Conservation (phyloP, 1,140 invertebrate genomes). For the Pseudomyrmex sp. region DNA sequence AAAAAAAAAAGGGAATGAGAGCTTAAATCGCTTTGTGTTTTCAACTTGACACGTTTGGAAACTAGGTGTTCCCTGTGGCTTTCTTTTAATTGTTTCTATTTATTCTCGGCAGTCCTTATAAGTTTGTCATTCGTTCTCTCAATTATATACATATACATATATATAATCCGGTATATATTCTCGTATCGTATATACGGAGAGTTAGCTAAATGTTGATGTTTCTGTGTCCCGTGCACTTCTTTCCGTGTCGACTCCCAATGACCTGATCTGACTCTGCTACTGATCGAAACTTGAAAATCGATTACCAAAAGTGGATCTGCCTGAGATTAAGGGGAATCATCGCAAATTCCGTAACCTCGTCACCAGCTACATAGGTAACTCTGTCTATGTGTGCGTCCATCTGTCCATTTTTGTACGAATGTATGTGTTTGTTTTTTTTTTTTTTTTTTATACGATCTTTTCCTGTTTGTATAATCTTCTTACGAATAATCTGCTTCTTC, state of each 20-base stretch:
- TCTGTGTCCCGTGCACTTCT: slow-evolving; percentile 85
- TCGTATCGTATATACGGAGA: slow-evolving; percentile 74
- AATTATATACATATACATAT: slow-evolving; percentile 63
- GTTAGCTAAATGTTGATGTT: slow-evolving; percentile 84
- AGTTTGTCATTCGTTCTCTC: slow-evolving; percentile 53
- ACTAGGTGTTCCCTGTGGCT: slow-evolving; percentile 37
- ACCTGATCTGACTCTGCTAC: slow-evolving; percentile 82
- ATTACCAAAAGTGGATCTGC: slow-evolving; percentile 93
- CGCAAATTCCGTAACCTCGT: slow-evolving; percentile 99
- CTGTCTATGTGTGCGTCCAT: slow-evolving; percentile 79
- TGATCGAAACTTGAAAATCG: slow-evolving; percentile 80
- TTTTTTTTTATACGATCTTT: slow-evolving; percentile 54
- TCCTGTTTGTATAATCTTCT: slow-evolving; percentile 8
- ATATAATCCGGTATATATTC: slow-evolving; percentile 44
- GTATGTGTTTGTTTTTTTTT: slow-evolving; percentile 56
- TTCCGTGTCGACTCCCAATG: slow-evolving; percentile 83
- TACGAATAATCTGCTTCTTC: slow-evolving; percentile 23
- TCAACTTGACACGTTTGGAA: slow-evolving; percentile 36
- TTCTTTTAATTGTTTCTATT: slow-evolving; percentile 65
- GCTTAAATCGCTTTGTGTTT: slow-evolving; percentile 10
- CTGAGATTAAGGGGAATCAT: slow-evolving; percentile 98
- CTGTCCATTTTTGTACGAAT: slow-evolving; percentile 70
- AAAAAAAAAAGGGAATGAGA: background rate
- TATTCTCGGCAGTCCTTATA: slow-evolving; percentile 68
- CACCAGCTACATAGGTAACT: slow-evolving; percentile 98